Percentiles rank a stretch among this genome's conserved stretches.
Conservation (phyloP, 2,888 invertebrate genomes). For the Conus canariensis region DNA sequence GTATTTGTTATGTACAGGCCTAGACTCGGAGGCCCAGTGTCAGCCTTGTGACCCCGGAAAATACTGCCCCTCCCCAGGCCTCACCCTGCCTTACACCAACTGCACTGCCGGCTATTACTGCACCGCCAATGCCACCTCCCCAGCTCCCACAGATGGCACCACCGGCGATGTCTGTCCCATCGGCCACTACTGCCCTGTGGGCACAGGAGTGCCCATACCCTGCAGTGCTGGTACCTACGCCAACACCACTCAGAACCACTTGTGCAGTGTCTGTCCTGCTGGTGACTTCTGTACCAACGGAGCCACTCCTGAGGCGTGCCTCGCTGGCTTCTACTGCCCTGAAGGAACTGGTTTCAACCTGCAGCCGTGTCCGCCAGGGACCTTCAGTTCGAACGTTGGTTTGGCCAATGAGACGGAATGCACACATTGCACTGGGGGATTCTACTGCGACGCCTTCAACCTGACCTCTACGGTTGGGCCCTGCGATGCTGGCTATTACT, state of each 20-base stretch:
- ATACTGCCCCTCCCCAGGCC: conserved; percentile 70
- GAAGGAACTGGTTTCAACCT: conserved; percentile 67
- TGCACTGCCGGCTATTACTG: conserved; percentile 71
- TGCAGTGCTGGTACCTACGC: conserved; percentile 71
- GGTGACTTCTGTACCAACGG: conserved; percentile 73
- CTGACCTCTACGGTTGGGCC: conserved; percentile 68
- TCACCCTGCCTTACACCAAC: conserved; percentile 64
- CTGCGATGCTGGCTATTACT: conserved; percentile 74
- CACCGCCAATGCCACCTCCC: conserved; percentile 57
- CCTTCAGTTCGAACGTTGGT: conserved; percentile 65
- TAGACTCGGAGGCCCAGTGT: conserved; percentile 64
- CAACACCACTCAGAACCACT: conserved; percentile 59
- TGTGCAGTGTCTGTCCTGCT: conserved; percentile 67
- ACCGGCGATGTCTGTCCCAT: conserved; percentile 68
- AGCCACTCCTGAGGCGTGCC: conserved; percentile 65
- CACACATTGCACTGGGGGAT: conserved; percentile 72
- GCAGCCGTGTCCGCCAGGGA: conserved; percentile 73
- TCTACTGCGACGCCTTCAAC: conserved; percentile 70
- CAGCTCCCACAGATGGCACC: conserved; percentile 62
- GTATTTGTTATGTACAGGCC: conserved; percentile 54
- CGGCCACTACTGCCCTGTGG: conserved; percentile 71
- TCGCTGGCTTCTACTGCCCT: conserved; percentile 72
- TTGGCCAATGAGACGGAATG: conserved; percentile 69
- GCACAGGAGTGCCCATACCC: conserved; percentile 64
- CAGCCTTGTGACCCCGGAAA: conserved; percentile 70